phyloP scores from a whole-genome alignment of 2,113 vertebrate genomes.

The Misgurnus mizolepis region DNA sequence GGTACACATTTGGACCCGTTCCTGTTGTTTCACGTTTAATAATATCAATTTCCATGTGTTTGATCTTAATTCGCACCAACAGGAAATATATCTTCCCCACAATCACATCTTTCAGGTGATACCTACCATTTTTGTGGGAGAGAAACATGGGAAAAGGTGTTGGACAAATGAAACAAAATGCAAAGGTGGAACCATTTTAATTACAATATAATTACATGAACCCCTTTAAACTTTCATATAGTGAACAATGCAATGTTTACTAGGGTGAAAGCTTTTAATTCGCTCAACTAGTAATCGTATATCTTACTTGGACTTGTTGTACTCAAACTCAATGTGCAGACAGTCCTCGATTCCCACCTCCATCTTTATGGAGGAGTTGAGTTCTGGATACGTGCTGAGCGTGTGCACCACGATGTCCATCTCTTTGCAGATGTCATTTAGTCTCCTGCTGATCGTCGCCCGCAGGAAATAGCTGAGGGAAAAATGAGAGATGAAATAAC shows the following conservation, averaged over 20 bases:
- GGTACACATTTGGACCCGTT: conserved; percentile 93
- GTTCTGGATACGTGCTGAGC: conserved; percentile 92
- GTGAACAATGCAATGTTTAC: no score
- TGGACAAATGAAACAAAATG: not conserved
- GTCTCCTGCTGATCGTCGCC: conserved; percentile 90
- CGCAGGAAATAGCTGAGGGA: conserved; percentile 90
- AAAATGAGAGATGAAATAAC: not conserved
- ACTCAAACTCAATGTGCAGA: conserved; percentile 98
- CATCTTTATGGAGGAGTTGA: conserved; percentile 99
- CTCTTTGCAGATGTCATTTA: conserved; percentile 95
- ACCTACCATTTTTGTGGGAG: conserved; percentile 69
- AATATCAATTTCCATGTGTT: conserved; percentile 98
- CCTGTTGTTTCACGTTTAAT: conserved; percentile 97
- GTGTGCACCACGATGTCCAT: conserved; percentile 98
- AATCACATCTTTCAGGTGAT: conserved; percentile 97
- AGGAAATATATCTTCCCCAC: conserved; percentile 99
- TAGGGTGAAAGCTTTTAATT: not conserved
- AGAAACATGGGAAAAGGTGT: not conserved
- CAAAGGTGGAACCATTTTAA: not conserved
- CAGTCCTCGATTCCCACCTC: conserved; percentile 98
- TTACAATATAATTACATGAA: not conserved
- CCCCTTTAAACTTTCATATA: not conserved
- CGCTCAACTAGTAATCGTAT: not conserved
- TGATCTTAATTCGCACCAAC: conserved; percentile 97
- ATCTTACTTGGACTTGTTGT: conserved; percentile 98